Conservation (phyloP, 2,797 vertebrate species). For the Centropyge bicolor region DNA sequence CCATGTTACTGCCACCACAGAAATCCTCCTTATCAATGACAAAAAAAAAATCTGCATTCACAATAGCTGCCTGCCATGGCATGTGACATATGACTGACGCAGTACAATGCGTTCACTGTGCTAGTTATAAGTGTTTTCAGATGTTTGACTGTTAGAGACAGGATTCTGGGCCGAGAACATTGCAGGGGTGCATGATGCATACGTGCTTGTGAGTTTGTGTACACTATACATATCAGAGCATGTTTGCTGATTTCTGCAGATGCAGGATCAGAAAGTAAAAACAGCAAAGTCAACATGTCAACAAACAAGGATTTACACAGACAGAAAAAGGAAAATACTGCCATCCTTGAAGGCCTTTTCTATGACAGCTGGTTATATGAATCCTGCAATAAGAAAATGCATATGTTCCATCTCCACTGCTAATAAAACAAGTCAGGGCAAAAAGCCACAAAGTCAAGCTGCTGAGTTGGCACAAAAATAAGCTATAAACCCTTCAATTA, state of each 20-base stretch:
- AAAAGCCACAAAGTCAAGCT: slow-evolving; percentile 7
- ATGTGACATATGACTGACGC: slow-evolving; percentile 28
- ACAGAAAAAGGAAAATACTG: not conserved
- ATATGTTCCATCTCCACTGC: slow-evolving; percentile 21
- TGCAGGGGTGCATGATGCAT: not conserved
- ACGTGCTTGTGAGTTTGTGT: not conserved
- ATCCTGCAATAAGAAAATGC: slow-evolving; percentile 10
- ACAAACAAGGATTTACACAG: slow-evolving; percentile 7
- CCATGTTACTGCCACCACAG: slow-evolving; percentile 36
- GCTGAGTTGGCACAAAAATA: slow-evolving; percentile 24
- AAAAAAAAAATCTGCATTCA: slow-evolving; percentile 35
- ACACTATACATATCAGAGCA: not conserved
- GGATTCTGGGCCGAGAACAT: slow-evolving; percentile 31
- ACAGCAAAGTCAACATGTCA: slow-evolving; percentile 3
- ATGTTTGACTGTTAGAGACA: slow-evolving; percentile 51
- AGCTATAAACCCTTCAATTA: slow-evolving; percentile 35
- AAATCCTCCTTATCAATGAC: slow-evolving; percentile 37
- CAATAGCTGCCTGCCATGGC: slow-evolving; percentile 35
- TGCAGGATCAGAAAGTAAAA: slow-evolving; percentile 9
- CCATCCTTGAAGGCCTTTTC: not conserved
- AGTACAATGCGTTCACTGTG: slow-evolving; percentile 65
- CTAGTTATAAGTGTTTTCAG: slow-evolving; percentile 54
- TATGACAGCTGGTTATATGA: slow-evolving; percentile 27
- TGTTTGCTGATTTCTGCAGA: slow-evolving; percentile 25
- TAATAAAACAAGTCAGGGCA: slow-evolving; percentile 53